phyloP scores from a whole-genome alignment of 2,113 vertebrate genomes.

The Notothenia rossii region DNA sequence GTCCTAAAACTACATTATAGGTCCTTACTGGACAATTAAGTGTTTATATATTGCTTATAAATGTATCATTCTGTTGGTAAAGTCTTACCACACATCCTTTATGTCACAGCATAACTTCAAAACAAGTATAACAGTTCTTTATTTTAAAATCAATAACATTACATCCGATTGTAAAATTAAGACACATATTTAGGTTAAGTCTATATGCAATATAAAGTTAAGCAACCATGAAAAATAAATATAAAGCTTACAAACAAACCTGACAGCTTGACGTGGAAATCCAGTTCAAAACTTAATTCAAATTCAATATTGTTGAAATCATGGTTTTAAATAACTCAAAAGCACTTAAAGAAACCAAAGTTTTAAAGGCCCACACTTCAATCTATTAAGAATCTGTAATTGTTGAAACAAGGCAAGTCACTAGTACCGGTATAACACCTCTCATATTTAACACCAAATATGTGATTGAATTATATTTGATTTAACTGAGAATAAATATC shows the following conservation, averaged over 20 bases:
- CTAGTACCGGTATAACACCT: not conserved
- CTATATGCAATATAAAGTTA: not conserved
- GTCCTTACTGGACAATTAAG: not conserved
- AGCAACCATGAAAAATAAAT: conserved; percentile 5
- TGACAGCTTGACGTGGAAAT: not conserved
- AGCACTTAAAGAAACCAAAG: not conserved
- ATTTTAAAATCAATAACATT: conserved; percentile 10
- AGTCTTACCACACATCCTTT: not conserved
- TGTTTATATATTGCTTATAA: not conserved
- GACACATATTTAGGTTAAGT: not conserved
- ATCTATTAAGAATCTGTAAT: not conserved
- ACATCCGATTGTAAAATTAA: conserved; percentile 16
- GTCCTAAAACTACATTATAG: not conserved
- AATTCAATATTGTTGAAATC: not conserved
- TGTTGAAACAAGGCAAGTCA: conserved; percentile 4
- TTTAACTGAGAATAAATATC: conserved; percentile 3
- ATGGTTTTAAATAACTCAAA: not conserved
- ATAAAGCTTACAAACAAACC: not conserved
- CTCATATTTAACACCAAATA: not conserved
- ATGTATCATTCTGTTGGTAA: not conserved
- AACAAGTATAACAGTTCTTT: conserved; percentile 6
- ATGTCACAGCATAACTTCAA: not conserved
- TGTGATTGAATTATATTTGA: not conserved
- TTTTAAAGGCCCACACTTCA: not conserved
- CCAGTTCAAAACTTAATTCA: conserved; percentile 21